Evolutionary conservation across 2,888 invertebrate species (phyloP).

Genomic region (Agyllia agylla): DNA sequence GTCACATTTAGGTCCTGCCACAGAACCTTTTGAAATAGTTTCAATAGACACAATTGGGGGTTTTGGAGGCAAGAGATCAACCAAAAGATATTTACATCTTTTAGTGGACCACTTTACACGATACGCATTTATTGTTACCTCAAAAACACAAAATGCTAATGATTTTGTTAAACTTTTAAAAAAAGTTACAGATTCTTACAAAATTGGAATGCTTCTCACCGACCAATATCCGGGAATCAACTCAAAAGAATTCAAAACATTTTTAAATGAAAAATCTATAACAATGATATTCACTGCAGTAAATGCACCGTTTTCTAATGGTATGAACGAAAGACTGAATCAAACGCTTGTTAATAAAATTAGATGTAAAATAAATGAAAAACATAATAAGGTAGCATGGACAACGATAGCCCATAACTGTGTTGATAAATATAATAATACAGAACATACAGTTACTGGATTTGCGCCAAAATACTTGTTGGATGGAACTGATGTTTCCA

Average conservation of each 20-base stretch:
- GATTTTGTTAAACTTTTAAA: neutral
- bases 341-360: no score
- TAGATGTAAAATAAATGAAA: no score
- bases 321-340: no score
- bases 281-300: neutral
- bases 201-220: neutral
- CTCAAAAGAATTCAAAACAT: neutral
- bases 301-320: neutral
- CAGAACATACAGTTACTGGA: no score
- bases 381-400: no score
- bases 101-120: neutral
- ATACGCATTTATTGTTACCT: neutral
- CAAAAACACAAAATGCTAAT: neutral
- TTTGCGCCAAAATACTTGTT: neutral
- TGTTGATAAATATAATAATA: no score
- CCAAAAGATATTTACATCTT: neutral
- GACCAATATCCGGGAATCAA: neutral
- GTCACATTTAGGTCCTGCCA: neutral
- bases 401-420: no score
- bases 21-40: neutral
- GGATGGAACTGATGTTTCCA: neutral
- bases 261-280: neutral
- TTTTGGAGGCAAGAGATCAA: neutral
- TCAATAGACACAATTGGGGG: neutral
- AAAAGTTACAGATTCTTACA: neutral